These are phyloP conservation scores for Platynereis dumerilii DNA, from an alignment of 2,888 invertebrate species.

Conservation along the genomic window DNA sequence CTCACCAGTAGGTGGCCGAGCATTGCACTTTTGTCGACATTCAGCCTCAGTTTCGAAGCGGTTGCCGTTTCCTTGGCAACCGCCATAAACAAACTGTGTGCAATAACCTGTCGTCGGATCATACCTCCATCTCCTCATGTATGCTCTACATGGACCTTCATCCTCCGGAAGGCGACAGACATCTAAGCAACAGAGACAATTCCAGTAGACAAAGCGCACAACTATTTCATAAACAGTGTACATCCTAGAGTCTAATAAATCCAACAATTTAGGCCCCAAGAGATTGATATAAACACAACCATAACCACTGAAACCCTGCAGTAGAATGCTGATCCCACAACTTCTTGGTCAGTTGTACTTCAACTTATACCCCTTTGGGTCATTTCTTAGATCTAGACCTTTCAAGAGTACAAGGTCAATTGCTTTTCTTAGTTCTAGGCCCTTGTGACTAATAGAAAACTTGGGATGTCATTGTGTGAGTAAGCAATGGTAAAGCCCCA, in stretches of 20 bases:
- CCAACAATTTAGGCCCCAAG: too few species aligned
- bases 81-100: conserved; percentile 36
- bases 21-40: conserved; percentile 32
- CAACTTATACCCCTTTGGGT: too few species aligned
- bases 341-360: too few species aligned
- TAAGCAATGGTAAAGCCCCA: neutral
- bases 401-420: too few species aligned
- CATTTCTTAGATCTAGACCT: too few species aligned
- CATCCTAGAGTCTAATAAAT: too few species aligned
- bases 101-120: conserved; percentile 34
- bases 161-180: conserved; percentile 45
- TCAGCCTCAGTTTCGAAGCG: conserved; percentile 34
- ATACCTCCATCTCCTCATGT: conserved; percentile 37
- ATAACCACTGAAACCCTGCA: too few species aligned
- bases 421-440: neutral
- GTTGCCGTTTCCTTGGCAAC: conserved; percentile 37
- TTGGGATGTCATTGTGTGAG: neutral
- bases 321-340: too few species aligned
- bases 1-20: neutral
- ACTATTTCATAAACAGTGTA: too few species aligned
- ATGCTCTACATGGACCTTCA: conserved; percentile 41
- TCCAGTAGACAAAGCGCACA: too few species aligned
- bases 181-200: conserved; percentile 24
- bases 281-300: too few species aligned
- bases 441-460: neutral